Evolutionary conservation across 2,888 invertebrate genomes (phyloP).

Genomic region (Leucoptera coffeella): DNA sequence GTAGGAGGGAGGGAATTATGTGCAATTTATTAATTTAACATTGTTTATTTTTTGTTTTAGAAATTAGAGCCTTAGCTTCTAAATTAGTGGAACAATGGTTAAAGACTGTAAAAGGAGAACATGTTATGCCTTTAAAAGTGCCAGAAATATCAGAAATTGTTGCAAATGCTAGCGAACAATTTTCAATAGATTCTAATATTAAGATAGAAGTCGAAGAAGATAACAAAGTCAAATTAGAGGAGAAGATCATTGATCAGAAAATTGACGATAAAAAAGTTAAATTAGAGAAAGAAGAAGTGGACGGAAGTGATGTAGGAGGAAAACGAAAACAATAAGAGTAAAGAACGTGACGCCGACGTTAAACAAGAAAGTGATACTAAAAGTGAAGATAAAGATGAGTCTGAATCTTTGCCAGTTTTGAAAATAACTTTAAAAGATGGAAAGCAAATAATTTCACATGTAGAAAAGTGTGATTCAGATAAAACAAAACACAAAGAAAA

Average conservation of each 20-base stretch:
- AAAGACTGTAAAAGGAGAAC: slow-evolving; percentile 77
- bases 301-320: background rate
- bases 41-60: slow-evolving; percentile 37
- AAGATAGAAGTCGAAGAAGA: too few relatives aligned
- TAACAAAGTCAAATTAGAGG: slow-evolving; percentile 7
- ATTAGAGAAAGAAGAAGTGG: slow-evolving; percentile 1
- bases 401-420: slow-evolving; percentile 27
- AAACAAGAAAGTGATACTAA: slow-evolving; percentile 6
- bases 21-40: too few relatives aligned
- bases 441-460: slow-evolving; percentile 61
- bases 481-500: slow-evolving; percentile 12
- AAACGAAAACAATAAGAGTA: background rate
- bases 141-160: slow-evolving; percentile 30
- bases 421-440: slow-evolving; percentile 69
- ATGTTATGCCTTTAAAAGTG: slow-evolving; percentile 33
- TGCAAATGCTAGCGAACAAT: slow-evolving; percentile 18
- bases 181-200: slow-evolving; percentile 12
- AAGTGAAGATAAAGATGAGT: slow-evolving; percentile 12
- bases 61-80: slow-evolving; percentile 69
- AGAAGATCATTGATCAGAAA: slow-evolving; percentile 7
- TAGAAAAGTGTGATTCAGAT: slow-evolving; percentile 30
- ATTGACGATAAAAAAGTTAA: slow-evolving; percentile 9
- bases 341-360: slow-evolving; percentile 5
- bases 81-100: slow-evolving; percentile 87
- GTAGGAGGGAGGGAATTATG: background rate